A percentile compares a stretch with the other conserved stretches of the same genome.
phyloP scores from a whole-genome alignment of 2,888 invertebrate species.

The Polietes domitor region DNA sequence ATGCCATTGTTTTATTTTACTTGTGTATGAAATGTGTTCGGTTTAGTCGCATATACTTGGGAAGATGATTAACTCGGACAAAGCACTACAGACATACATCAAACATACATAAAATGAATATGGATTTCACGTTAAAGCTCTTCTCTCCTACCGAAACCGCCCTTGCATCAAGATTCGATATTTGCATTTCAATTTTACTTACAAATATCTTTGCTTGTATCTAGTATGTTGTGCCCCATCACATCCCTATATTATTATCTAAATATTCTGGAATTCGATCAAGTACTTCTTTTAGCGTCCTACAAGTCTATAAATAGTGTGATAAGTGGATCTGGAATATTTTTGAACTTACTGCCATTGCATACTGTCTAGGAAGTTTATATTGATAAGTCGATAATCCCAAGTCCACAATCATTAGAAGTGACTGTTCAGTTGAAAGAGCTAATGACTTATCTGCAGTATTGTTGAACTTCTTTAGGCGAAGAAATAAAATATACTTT shows the following conservation, averaged over 20 bases:
- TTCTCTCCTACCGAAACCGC: background rate
- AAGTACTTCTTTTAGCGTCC: background rate
- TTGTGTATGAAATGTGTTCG: background rate
- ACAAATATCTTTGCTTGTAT: background rate
- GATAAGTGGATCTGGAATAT: background rate
- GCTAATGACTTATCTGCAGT: background rate
- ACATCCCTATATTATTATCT: background rate
- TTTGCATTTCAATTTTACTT: background rate
- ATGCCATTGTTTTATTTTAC: no score
- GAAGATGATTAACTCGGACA: no score
- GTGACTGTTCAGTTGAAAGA: background rate
- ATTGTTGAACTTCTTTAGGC: background rate
- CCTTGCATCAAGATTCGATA: background rate
- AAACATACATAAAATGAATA: no score
- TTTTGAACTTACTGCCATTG: background rate
- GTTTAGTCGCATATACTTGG: no score
- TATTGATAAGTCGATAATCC: background rate
- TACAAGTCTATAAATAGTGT: no score
- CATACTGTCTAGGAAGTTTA: background rate
- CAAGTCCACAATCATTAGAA: background rate
- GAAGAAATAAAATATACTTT: background rate
- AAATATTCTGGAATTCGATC: background rate
- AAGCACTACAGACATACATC: no score
- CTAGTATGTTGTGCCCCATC: background rate
- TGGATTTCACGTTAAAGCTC: background rate